These are phyloP conservation scores for Drosophila trapezifrons DNA, from an alignment of 1,140 invertebrate genomes.

Conservation along the genomic window DNA sequence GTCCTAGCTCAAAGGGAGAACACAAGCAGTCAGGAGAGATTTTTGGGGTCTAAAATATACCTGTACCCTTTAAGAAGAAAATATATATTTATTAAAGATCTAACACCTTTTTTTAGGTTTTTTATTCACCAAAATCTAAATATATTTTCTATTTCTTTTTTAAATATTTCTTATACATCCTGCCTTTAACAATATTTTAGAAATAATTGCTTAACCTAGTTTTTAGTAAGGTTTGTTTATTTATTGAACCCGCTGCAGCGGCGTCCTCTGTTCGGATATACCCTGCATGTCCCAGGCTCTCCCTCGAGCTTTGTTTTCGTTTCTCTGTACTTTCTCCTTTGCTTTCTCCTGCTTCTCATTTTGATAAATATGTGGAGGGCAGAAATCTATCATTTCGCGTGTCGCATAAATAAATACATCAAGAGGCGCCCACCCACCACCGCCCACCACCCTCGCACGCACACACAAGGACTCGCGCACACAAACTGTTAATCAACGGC, in stretches of 20 bases:
- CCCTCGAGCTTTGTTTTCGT: slow-evolving; percentile 43
- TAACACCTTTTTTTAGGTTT: too few species aligned
- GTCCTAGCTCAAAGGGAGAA: not conserved
- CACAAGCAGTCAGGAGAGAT: not conserved
- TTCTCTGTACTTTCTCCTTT: slow-evolving; percentile 9
- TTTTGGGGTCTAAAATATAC: not conserved
- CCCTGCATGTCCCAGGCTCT: slow-evolving; percentile 10
- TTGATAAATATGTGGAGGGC: slow-evolving; percentile 66
- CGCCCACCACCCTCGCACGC: not conserved
- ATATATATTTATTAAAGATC: too few species aligned
- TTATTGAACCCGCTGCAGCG: not conserved
- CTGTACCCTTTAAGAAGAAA: not conserved
- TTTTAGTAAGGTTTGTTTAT: not conserved
- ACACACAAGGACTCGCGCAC: slow-evolving; percentile 15
- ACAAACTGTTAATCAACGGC: slow-evolving; percentile 47
- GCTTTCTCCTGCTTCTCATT: slow-evolving; percentile 47
- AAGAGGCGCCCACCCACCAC: slow-evolving; percentile 24
- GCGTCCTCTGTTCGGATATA: slow-evolving; percentile 4
- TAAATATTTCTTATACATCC: not conserved
- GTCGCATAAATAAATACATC: slow-evolving; percentile 71
- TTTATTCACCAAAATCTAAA: too few species aligned
- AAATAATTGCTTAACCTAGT: not conserved
- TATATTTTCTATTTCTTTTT: too few species aligned
- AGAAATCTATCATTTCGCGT: slow-evolving; percentile 70
- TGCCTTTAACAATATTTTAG: too few species aligned